Conservation (phyloP, 2,797 vertebrate genomes). For the Dermochelys coriacea region DNA sequence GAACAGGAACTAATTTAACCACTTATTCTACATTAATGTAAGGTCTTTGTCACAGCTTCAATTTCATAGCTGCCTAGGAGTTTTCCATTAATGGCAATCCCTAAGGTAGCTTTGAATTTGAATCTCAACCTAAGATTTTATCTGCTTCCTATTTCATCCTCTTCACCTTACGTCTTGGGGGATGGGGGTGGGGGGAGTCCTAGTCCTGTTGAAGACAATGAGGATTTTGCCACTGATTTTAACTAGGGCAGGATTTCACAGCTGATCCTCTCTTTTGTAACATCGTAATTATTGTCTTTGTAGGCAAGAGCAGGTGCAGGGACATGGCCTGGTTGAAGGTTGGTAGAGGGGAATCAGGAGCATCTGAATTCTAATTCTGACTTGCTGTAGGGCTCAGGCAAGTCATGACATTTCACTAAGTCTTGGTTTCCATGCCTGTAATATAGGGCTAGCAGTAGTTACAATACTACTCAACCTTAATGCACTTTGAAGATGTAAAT, state of each 20-base stretch:
- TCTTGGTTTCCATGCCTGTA: not conserved
- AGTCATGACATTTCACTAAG: not conserved
- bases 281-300: not conserved
- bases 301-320: not conserved
- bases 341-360: slow-evolving; percentile 7
- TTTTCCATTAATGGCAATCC: slow-evolving; percentile 24
- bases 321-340: not conserved
- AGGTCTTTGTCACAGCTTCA: not conserved
- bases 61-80: not conserved
- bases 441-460: not conserved
- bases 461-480: not conserved
- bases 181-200: not conserved
- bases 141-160: slow-evolving; percentile 24
- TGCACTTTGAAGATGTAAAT: not conserved
- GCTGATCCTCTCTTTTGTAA: not conserved
- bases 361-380: not conserved
- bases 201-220: slow-evolving; percentile 31
- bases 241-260: slow-evolving; percentile 39
- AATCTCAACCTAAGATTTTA: not conserved
- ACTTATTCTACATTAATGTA: slow-evolving; percentile 47
- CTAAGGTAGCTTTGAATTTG: slow-evolving; percentile 55
- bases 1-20: slow-evolving; percentile 60
- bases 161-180: not conserved
- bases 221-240: not conserved
- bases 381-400: not conserved